Base-by-base conservation (phyloP, 2,113 vertebrate species). In the Paratilapia polleni region DNA sequence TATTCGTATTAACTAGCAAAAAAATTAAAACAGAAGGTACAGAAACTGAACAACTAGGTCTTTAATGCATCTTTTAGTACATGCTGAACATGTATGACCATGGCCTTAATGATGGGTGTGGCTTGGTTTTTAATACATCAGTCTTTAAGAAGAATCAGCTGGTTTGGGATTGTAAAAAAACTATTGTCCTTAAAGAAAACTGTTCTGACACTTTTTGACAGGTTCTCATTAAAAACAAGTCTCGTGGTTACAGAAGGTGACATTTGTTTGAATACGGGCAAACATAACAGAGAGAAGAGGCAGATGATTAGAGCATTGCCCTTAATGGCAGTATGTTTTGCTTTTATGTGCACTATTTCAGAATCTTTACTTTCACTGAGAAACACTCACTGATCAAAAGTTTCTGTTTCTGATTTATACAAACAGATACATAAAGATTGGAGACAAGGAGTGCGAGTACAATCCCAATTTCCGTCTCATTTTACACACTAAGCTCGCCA, bases 371-470 rank as follows among this genome's bases (percentile, higher is more conserved):
- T 63, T 52, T 8, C 3, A 31, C 54, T 26, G 28, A 68, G 2
- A 12, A 20, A 22, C 14, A 24, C 5, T 77, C 11, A 13, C 4
- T 52, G 57, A 79, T 47, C 8, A 38, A 43, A 83, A 1, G 9
- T 20, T 26, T 54, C 15, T 6, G 3, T 2, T 73, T 13, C 52
- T 59, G 8, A 2, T 80, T 87, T 43, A 3, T 20, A 49, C 58
- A 38, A 78, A 85, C 92, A 99, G 98, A 80, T 98, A 93, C 93
- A 95, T 99, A 78, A 98, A 95, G 94, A 96, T 99, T 0, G 98
- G 97, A 36, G 97, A 99, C 94, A 99, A 98, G 89, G 98, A 99
- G 77, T 99, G 98, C 22, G 98, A 98, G 76, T 96, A 97, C 90
- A 97, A 96, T 88, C 96, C 97, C 4, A 84, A 83, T 15, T 99